Evolutionary conservation across 2,888 invertebrate genomes (phyloP).

Genomic region (Papilio demoleus): DNA sequence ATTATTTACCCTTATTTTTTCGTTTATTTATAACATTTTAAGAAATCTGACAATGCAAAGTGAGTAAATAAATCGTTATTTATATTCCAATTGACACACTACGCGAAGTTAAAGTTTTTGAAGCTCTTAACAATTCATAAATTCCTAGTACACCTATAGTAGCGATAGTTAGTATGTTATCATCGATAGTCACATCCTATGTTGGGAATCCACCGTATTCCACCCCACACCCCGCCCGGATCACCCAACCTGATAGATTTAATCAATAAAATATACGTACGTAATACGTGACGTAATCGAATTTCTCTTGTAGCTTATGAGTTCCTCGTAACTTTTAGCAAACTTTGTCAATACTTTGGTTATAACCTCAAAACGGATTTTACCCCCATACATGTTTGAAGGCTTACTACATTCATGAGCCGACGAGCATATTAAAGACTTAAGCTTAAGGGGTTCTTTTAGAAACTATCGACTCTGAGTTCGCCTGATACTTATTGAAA

Average conservation of each 20-base stretch:
- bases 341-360: slow-evolving; percentile 19
- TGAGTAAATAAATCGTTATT: neutral
- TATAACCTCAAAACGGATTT: too few species aligned
- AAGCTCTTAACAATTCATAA: neutral
- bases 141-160: slow-evolving; percentile 32
- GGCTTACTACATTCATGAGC: too few species aligned
- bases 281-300: neutral
- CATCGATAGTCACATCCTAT: neutral
- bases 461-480: too few species aligned
- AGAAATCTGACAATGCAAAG: neutral
- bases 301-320: neutral
- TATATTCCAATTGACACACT: neutral
- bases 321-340: slow-evolving; percentile 7
- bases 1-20: too few species aligned
- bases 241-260: neutral
- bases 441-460: too few species aligned
- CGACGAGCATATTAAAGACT: too few species aligned
- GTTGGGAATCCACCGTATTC: neutral
- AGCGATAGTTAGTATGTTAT: slow-evolving; percentile 20
- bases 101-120: neutral
- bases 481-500: too few species aligned
- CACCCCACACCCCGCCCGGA: neutral
- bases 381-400: neutral
- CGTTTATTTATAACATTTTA: too few species aligned
- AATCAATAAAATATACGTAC: neutral